Conservation (phyloP, 2,113 vertebrate species). For the Murina feae region DNA sequence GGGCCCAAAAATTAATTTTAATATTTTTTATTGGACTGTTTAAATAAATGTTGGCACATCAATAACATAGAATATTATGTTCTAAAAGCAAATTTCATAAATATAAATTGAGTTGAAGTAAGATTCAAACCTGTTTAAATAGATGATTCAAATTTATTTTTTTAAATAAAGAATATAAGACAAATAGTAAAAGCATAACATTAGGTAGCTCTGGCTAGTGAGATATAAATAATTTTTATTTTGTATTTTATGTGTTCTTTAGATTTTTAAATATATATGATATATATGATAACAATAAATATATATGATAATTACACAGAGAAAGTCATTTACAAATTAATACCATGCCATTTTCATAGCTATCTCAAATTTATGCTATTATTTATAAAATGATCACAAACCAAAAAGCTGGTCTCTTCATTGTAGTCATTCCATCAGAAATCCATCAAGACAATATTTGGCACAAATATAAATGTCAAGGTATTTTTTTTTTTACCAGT, state of each 20-base stretch:
- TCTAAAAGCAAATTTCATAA: background rate
- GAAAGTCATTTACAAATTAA: background rate
- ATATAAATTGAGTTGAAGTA: background rate
- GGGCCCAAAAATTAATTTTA: too few relatives aligned
- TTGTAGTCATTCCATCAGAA: background rate
- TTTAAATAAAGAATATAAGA: background rate
- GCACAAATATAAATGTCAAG: background rate
- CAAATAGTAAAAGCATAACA: background rate
- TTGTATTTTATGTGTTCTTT: background rate
- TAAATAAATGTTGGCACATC: background rate
- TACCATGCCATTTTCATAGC: background rate
- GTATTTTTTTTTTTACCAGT: background rate
- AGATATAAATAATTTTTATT: background rate
- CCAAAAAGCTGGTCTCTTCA: background rate
- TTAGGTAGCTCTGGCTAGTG: background rate
- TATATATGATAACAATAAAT: background rate
- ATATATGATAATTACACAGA: background rate
- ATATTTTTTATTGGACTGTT: background rate
- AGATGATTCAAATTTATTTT: background rate
- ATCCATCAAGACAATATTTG: background rate
- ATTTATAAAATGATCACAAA: constrained; percentile 29
- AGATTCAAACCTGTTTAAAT: background rate
- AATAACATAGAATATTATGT: background rate
- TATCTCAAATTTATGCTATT: constrained; percentile 31
- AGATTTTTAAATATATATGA: background rate